Percentiles rank a stretch among this genome's conserved stretches.
phyloP scores from a whole-genome alignment of 2,113 vertebrate genomes.

The Hypocryptadius cinnamomeus region DNA sequence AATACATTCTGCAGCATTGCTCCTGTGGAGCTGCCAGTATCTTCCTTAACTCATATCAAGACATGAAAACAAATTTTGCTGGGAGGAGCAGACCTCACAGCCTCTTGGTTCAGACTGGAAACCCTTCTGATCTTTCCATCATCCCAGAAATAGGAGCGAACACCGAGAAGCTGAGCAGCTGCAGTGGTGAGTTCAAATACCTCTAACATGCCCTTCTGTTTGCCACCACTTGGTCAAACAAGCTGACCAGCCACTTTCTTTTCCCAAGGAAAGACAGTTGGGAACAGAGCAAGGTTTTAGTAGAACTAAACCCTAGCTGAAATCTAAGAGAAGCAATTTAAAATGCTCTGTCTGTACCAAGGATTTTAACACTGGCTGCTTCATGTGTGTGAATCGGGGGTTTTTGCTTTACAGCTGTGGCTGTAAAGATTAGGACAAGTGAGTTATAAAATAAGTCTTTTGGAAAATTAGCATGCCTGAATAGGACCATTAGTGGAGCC shows the following conservation, averaged over 20 bases:
- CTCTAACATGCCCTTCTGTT: neutral
- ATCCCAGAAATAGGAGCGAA: constrained; percentile 75
- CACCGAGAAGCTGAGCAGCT: constrained; percentile 29
- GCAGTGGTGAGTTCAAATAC: constrained; percentile 31
- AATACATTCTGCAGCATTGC: constrained; percentile 78
- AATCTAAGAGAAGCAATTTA: neutral
- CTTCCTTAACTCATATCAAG: constrained; percentile 67
- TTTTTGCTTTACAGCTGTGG: neutral
- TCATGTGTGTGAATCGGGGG: neutral
- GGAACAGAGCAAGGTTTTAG: neutral
- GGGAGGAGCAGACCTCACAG: constrained; percentile 68
- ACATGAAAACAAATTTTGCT: constrained; percentile 54
- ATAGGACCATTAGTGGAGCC: neutral
- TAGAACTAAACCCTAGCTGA: neutral
- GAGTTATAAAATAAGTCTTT: neutral
- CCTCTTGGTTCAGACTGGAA: constrained; percentile 68
- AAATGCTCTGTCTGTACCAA: neutral
- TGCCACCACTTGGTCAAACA: neutral
- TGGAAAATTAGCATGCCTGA: neutral
- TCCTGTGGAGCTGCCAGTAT: constrained; percentile 76
- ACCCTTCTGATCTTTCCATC: constrained; percentile 80
- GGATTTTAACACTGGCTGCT: neutral
- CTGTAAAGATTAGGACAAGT: neutral
- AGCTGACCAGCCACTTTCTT: neutral
- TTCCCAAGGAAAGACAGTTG: neutral